Percentiles rank a stretch among this genome's conserved stretches.
Evolutionary conservation across 1,140 invertebrate genomes (phyloP).

Genomic region (Rhopalosiphum padi): DNA sequence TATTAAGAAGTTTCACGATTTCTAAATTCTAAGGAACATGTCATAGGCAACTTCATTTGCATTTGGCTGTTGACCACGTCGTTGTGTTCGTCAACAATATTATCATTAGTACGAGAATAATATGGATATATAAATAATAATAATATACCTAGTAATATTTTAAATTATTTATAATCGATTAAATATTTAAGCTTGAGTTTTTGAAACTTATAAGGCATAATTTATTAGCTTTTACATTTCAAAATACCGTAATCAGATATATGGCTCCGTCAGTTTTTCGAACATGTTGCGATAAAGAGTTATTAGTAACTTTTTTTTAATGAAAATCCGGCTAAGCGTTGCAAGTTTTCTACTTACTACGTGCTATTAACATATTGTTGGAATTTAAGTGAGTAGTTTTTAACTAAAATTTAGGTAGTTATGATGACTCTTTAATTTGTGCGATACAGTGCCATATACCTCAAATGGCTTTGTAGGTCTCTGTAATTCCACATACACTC

Average conservation of each 20-base stretch:
- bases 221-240: neutral
- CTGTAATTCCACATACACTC: constrained; percentile 82
- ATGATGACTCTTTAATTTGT: neutral
- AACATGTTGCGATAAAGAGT: neutral
- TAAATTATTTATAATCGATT: too few species aligned
- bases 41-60: neutral
- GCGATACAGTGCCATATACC: constrained; percentile 60
- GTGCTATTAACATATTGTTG: neutral
- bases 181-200: neutral
- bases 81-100: neutral
- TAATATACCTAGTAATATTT: neutral
- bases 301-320: neutral
- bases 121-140: neutral
- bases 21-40: neutral
- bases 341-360: neutral
- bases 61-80: neutral
- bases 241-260: neutral
- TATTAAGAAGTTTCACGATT: neutral
- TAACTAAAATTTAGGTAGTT: neutral
- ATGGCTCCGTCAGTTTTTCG: neutral
- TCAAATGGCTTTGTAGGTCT: constrained; percentile 76
- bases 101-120: neutral
- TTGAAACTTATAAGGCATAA: neutral
- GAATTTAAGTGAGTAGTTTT: neutral
- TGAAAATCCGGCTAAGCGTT: neutral